Evolutionary conservation across 2,113 vertebrate genomes (phyloP), one percentile per base, ranked within the genome.

Genomic region (Eclectus roratus): DNA sequence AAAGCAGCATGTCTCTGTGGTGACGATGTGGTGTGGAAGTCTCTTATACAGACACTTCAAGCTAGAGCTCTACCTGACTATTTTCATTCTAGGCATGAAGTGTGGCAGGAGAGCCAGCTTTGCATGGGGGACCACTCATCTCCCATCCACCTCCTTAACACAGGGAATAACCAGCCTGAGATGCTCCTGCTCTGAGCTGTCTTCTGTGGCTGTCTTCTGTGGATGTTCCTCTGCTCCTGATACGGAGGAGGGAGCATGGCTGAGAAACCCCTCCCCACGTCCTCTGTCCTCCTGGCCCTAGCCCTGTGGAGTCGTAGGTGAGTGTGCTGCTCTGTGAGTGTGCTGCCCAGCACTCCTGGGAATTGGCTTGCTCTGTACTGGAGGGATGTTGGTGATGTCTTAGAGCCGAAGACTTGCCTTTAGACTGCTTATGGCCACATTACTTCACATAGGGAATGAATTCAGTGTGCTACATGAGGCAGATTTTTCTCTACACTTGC

Each of bases 171-270:
- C 25, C 33, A 74, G 23, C 27, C 47, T 65, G 29, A 85, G 27
- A 72, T 17, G 77, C 27, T 39, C 13, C 28, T 85, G 41, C 44
- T 82, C 20, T 83, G 50, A 80, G 37, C 29, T 66, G 43, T 55
- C 50, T 81, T 78, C n/a, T 49, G 43, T 72, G 41, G 23, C n/a
- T 66, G 43, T 55, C 50, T 84, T 78, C n/a, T 53, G 43, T 72
- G 37, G 23, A 11, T 33, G 6, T 63, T 85, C 20, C 19, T 63
- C 35, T 85, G 53, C 33, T 64, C 46, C 46, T 0, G 0, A 25
- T 27, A 50, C 0, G 7, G 35, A 71, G 15, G 11, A 49, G 10
- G 25, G 7, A 49, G 13, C 31, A 63, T 15, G 29, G 50, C 41
- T 80, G 58, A 70, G 58, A 90, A 85, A 61, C 6, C 7, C 7